Base-by-base conservation (phyloP, 1,140 invertebrate species). In the Leguminivora glycinivorella region DNA sequence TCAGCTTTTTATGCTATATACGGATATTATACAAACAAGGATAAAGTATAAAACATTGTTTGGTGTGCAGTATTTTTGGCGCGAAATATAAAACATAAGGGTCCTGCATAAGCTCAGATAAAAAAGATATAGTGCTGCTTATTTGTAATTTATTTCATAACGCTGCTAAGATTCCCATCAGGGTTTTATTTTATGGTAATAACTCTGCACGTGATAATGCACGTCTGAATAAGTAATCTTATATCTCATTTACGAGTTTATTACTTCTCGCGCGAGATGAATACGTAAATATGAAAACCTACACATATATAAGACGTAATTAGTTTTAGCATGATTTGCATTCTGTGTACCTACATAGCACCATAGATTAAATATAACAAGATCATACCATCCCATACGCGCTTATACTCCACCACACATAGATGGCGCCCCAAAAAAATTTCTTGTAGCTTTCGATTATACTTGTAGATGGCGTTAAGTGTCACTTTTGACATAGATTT, bases 61-160 rank as follows among this genome's bases (percentile, higher is more conserved):
- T 60, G 56, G 17, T 63, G 9, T 63, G 58, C 58, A 34, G 29
- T 63, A 19, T 10, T 56, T 63, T 63, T 63, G 58, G 25, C 7
- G 58, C 19, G 58, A 29, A 63, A 63, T 29, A 63, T 63, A 63
- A 63, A 63, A 63, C 58, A 63, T 63, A 63, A 34, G 24, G 25
- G 58, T 29, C 26, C 26, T 31, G n/a, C 26, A 63, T 31, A 31
- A 63, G 58, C 56, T n/a, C 56, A 60, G 58, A 31, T 31, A 63
- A 63, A 63, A 63, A 63, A 63, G 58, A 63, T 10, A 63, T 63
- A 63, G 58, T 63, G n/a, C 25, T 63, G 58, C 58, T 31, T 63
- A 31, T 63, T 29, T 63, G n/a, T 7, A 63, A 63, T 63, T 63
- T 63, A 63, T 63, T 63, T 19, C 47, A 29, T 63, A 31, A 63